Base-by-base conservation (phyloP, 2,113 vertebrate species). In the Daboia siamensis region DNA sequence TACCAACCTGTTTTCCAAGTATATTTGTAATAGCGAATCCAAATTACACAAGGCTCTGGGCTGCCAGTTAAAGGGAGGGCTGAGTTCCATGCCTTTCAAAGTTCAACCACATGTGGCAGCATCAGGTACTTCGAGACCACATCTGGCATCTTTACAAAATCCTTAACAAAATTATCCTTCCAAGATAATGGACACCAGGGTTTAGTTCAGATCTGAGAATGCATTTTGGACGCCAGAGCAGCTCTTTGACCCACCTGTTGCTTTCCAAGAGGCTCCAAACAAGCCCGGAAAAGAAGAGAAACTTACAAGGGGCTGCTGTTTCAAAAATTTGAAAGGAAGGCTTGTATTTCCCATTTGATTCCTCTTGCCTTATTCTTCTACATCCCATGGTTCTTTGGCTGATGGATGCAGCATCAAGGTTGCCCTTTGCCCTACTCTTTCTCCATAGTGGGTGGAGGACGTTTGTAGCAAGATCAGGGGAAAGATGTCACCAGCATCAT, bases 261-360 rank as follows among this genome's bases (percentile, higher is more conserved):
- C 92, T 90, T 93, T 94, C 93, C 87, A 89, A 93, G 91, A 24
- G 24, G n/a, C 11, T 39, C 57, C 92, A 92, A 80, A 17, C 90
- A 92, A 95, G 5, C 92, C 93, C 92, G 90, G 92, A 57, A 15
- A 2, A 94, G 94, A 90, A 3, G 23, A 46, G 93, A 95, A 54
- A 91, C 89, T 95, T 93, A 86, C 86, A 90, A 80, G 39, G 74
- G 33, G 33, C 33, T 80, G 33, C 33, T 39, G 74, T 44, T 17
- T 80, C 17, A 44, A 44, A 44, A 80, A 80, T 80, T 17, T 9
- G 74, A 44, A 80, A 44, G 17, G 74, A 80, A 44, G 33, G 17
- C 17, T 26, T 54, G 20, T 9, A 46, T 48, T 51, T 13, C 10
- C 44, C 3, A 11, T 59, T 6, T 55, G 15, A 5, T 17, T 24